A percentile compares a stretch with the other conserved stretches of the same genome.
Conservation (phyloP, 2,113 vertebrate species). For the Tapirus terrestris region DNA sequence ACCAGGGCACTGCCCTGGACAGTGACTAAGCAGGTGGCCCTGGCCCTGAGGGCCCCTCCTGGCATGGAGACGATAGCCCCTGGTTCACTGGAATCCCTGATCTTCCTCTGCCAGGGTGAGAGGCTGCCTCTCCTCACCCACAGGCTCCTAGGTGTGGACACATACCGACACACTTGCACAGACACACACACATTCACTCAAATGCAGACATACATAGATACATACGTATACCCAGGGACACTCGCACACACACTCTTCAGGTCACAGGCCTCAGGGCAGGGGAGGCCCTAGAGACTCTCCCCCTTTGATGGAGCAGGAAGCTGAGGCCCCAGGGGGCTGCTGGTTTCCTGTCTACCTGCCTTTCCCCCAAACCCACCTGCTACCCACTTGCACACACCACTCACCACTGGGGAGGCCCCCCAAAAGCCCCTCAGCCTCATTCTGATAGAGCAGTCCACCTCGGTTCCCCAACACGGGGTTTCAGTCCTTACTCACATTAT, state of each 20-base stretch:
- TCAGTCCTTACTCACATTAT: background rate
- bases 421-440: background rate
- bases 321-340: background rate
- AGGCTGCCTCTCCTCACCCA: background rate
- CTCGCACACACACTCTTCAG: background rate
- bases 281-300: background rate
- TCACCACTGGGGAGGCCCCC: background rate
- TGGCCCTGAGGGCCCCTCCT: background rate
- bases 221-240: background rate
- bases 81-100: background rate
- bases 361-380: background rate
- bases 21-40: background rate
- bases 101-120: background rate
- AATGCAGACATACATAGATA: background rate
- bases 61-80: background rate
- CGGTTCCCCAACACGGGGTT: accelerated
- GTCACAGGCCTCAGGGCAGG: background rate
- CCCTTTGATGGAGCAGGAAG: background rate
- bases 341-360: background rate
- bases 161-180: background rate
- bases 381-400: background rate
- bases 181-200: background rate
- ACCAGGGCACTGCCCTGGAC: background rate
- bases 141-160: background rate
- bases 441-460: background rate